A percentile compares a stretch with the other conserved stretches of the same genome.
These are phyloP conservation scores for Temnothorax ravouxi DNA, from an alignment of 2,888 invertebrate species.

Conservation along the genomic window DNA sequence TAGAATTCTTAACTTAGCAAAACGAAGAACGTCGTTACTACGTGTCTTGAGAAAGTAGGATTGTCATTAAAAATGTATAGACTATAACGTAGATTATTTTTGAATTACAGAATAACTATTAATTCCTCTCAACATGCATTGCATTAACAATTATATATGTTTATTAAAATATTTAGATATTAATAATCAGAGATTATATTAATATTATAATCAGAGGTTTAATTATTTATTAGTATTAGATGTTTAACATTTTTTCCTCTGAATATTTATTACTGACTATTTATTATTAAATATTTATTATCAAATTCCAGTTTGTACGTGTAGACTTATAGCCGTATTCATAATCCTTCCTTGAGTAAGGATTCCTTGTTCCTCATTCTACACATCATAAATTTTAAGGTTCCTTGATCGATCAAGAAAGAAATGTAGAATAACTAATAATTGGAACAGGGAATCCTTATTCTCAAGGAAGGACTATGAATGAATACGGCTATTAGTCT, in stretches of 20 bases:
- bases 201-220: background rate
- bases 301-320: background rate
- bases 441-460: too few species aligned
- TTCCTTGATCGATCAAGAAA: too few species aligned
- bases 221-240: slow-evolving; percentile 9
- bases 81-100: slow-evolving; percentile 14
- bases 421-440: too few species aligned
- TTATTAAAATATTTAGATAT: slow-evolving; percentile 13
- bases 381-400: too few species aligned
- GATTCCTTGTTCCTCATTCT: too few species aligned
- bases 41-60: slow-evolving; percentile 26
- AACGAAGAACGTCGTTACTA: slow-evolving; percentile 51
- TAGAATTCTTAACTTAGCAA: slow-evolving; percentile 44
- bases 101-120: background rate
- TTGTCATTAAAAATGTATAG: slow-evolving; percentile 36
- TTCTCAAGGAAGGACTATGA: too few species aligned
- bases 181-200: background rate
- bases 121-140: background rate
- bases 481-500: too few species aligned
- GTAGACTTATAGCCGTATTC: background rate
- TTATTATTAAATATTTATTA: background rate
- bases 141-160: background rate
- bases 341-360: too few species aligned
- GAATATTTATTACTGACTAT: background rate
- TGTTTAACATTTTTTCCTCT: background rate